These are phyloP conservation scores for Antedon mediterranea DNA, from an alignment of 53 echinoderm and acorn worm species.

Conservation along the genomic window DNA sequence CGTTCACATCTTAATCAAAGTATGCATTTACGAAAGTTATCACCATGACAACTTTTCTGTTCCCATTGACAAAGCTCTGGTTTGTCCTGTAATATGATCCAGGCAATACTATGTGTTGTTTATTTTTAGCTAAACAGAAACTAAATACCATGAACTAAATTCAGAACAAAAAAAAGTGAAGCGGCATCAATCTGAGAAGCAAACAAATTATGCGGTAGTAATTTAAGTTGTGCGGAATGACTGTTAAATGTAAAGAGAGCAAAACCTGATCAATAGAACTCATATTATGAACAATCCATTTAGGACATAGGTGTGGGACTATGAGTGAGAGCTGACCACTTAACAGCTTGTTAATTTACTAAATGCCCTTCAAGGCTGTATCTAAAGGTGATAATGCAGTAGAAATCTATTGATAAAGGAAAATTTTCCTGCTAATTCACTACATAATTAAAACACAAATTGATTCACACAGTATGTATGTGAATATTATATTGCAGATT, in stretches of 20 bases:
- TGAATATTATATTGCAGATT: too few species aligned
- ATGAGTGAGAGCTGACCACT: not conserved
- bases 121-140: not conserved
- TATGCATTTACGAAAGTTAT: not conserved
- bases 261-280: not conserved
- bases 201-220: not conserved
- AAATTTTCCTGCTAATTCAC: not conserved
- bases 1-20: not conserved
- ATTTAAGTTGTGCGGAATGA: not conserved
- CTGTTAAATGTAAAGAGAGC: not conserved
- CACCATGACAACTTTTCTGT: not conserved
- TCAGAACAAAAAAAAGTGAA: not conserved
- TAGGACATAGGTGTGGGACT: not conserved
- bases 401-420: not conserved
- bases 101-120: not conserved
- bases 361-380: not conserved
- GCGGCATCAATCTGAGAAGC: not conserved
- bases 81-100: not conserved
- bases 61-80: not conserved
- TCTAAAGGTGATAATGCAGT: not conserved
- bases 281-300: not conserved
- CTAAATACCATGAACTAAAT: not conserved
- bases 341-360: not conserved
- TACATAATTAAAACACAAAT: not conserved
- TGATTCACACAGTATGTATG: too few species aligned